Conservation (phyloP, 2,888 invertebrate species). For the Ditylenchus weischeri region DNA sequence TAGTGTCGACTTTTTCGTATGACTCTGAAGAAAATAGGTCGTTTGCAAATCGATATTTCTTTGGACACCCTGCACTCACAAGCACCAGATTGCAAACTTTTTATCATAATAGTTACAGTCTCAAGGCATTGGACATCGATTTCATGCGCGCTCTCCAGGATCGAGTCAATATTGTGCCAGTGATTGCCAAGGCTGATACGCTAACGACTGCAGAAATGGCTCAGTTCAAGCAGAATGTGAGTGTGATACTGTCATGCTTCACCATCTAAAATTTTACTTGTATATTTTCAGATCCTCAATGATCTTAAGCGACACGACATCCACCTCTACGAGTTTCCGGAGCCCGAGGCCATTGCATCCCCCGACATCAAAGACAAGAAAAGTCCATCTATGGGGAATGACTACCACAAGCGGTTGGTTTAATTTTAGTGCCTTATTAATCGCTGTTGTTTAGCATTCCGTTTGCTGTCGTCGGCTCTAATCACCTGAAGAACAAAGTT, state of each 20-base stretch:
- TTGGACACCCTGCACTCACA: neutral
- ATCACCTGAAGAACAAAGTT: conserved; percentile 79
- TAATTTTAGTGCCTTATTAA: neutral
- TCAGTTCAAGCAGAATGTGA: conserved; percentile 75
- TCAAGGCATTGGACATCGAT: conserved; percentile 94
- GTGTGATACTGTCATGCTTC: conserved; percentile 9
- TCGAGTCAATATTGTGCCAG: conserved; percentile 97
- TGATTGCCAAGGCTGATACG: conserved; percentile 97
- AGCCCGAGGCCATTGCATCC: conserved; percentile 62
- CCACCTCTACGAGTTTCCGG: conserved; percentile 96
- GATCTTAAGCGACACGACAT: conserved; percentile 96
- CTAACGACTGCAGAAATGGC: conserved; percentile 94
- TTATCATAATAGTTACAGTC: conserved; percentile 64
- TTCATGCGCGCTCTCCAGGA: conserved; percentile 98
- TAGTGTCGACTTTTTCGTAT: no score
- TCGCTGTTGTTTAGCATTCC: conserved; percentile 69
- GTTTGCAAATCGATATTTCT: neutral
- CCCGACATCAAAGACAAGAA: neutral
- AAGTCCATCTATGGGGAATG: neutral
- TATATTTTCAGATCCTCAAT: conserved; percentile 70
- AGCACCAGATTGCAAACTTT: neutral
- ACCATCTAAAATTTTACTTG: neutral
- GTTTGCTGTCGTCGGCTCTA: conserved; percentile 98
- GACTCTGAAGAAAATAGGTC: neutral
- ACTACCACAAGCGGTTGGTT: neutral